Evolutionary conservation across 1,140 invertebrate species (phyloP).

Genomic region (Palaemon carinicauda): DNA sequence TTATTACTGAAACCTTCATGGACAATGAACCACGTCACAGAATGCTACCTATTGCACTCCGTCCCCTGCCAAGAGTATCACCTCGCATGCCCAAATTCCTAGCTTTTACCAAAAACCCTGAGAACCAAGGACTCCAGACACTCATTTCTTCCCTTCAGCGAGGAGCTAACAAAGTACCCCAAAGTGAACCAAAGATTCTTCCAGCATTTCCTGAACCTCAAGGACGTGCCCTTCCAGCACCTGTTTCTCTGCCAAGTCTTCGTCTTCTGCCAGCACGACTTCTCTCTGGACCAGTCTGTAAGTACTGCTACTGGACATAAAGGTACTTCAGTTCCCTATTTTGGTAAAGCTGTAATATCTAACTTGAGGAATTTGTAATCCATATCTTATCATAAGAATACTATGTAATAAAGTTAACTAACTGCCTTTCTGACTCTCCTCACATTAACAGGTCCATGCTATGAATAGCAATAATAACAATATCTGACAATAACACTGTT

Average conservation of each 20-base stretch:
- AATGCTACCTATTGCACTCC: constrained; percentile 27
- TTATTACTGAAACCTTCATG: background rate
- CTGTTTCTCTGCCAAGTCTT: background rate
- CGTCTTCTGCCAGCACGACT: background rate
- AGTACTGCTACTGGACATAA: background rate
- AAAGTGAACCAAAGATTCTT: background rate
- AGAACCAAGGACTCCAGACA: background rate
- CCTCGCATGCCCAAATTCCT: constrained; percentile 10
- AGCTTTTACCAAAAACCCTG: background rate
- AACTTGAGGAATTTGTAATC: too few relatives aligned
- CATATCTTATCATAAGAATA: too few relatives aligned
- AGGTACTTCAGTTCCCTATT: too few relatives aligned
- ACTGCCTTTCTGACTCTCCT: too few relatives aligned
- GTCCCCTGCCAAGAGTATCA: background rate
- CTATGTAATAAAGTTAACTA: too few relatives aligned
- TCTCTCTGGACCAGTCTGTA: background rate
- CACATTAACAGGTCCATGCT: background rate
- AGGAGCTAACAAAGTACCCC: background rate
- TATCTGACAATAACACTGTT: background rate
- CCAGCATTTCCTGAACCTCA: background rate
- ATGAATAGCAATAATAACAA: too few relatives aligned
- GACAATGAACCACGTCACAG: constrained; percentile 1
- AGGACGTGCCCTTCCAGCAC: background rate
- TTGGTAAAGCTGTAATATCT: too few relatives aligned
- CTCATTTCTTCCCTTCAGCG: background rate